phyloP scores from a whole-genome alignment of 2,888 invertebrate genomes.

The Rhagonycha lutea region DNA sequence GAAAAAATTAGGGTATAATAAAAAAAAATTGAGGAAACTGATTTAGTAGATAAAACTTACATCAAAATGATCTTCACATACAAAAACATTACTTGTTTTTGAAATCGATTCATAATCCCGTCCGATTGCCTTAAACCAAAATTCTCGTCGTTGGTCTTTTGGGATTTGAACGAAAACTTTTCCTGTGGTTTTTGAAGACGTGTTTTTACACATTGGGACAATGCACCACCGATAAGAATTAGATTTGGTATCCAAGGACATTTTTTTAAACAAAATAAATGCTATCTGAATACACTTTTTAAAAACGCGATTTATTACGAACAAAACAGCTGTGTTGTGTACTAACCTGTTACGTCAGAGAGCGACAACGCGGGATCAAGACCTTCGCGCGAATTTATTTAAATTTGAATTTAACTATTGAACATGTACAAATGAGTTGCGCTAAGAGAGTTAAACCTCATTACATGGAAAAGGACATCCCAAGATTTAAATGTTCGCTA shows the following conservation, averaged over 20 bases:
- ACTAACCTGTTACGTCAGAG: background rate
- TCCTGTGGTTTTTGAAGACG: background rate
- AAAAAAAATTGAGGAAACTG: background rate
- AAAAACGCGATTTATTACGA: background rate
- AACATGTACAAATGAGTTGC: no score
- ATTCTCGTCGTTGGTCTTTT: background rate
- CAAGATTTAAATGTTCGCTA: no score
- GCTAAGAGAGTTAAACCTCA: no score
- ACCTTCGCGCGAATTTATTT: background rate
- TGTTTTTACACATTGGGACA: slow-evolving; percentile 2
- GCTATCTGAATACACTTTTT: background rate
- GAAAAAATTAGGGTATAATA: no score
- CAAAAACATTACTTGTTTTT: background rate
- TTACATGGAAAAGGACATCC: no score
- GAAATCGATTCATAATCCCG: background rate
- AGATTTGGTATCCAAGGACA: background rate
- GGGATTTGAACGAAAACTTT: slow-evolving; percentile 4
- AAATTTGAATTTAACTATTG: no score
- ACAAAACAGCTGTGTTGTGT: background rate
- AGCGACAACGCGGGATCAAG: background rate
- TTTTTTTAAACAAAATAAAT: background rate
- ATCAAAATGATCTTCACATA: slow-evolving; percentile 12
- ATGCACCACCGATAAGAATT: background rate
- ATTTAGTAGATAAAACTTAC: background rate
- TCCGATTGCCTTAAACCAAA: background rate